Evolutionary conservation across 2,888 invertebrate genomes (phyloP).

Genomic region (Glyphotaelius pellucidus): DNA sequence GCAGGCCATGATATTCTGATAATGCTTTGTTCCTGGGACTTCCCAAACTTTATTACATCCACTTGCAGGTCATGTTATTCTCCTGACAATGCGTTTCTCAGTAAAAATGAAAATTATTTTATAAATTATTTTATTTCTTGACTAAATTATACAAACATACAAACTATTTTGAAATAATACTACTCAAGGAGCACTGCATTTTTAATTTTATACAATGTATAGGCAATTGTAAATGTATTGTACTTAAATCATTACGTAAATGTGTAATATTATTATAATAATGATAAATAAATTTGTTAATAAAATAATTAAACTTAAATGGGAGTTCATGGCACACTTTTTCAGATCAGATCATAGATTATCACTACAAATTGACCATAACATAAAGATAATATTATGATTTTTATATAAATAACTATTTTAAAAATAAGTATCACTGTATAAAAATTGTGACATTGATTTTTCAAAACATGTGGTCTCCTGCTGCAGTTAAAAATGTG

Average conservation of each 20-base stretch:
- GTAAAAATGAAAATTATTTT: too few relatives aligned
- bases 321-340: neutral
- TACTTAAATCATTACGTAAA: neutral
- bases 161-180: neutral
- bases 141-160: neutral
- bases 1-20: too few relatives aligned
- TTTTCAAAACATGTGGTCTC: neutral
- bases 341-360: neutral
- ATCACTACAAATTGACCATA: neutral
- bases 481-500: neutral
- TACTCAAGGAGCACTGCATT: neutral
- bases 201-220: neutral
- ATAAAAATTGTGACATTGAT: neutral
- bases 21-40: too few relatives aligned
- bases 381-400: neutral
- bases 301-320: neutral
- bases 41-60: too few relatives aligned
- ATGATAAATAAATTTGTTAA: neutral
- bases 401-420: neutral
- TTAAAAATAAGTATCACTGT: neutral
- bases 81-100: too few relatives aligned
- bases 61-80: too few relatives aligned
- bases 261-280: neutral
- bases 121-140: too few relatives aligned
- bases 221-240: neutral